Evolutionary conservation across 2,888 invertebrate species (phyloP), one percentile per base, ranked within the genome.

Genomic region (Eristalis tenax): DNA sequence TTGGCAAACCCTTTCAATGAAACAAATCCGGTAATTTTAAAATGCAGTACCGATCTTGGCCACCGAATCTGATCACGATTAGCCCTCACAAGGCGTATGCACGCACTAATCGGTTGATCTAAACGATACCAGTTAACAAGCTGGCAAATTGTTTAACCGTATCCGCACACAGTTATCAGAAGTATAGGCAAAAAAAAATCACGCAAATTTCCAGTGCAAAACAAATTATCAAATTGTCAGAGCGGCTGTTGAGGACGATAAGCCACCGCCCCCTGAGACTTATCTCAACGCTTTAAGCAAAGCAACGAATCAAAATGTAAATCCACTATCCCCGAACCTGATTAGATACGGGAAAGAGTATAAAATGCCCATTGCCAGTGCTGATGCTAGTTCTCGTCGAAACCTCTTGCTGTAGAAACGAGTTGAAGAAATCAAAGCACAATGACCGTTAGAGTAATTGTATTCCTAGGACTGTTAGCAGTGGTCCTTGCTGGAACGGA

Each of bases 341-440:
- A 85, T 85, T 57, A 85, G 84, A 80, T 80, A 80, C 59, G 35
- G 23, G 23, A 63, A 26, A 50, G 22, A 56, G 32, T 85, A 85
- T 85, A 85, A 85, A 85, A 66, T 40, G 56, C 8, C 23, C 26
- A 38, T 40, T 22, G 23, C 10, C 23, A 40, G 11, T 50, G 8
- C 8, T 28, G 8, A 11, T 68, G 38, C 11, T 32, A 69, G 68
- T 26, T 59, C 50, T 69, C 50, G 50, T 43, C 38, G 22, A 66
- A 10, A 32, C 32, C 11, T 18, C n/a, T 26, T 2, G 18, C 15
- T 63, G 26, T 38, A 13, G 32, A 32, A 32, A 32, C 32, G 8
- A 10, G 8, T 10, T 32, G 10, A 32, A 32, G 8, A 5, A 32
- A 32, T 1, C 38, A 66, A n/a, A 56, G 5, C 59, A 28, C 13